Percentiles rank a stretch among this genome's conserved stretches.
Evolutionary conservation across 1,140 invertebrate species (phyloP).

Genomic region (Brachystomella parvula): DNA sequence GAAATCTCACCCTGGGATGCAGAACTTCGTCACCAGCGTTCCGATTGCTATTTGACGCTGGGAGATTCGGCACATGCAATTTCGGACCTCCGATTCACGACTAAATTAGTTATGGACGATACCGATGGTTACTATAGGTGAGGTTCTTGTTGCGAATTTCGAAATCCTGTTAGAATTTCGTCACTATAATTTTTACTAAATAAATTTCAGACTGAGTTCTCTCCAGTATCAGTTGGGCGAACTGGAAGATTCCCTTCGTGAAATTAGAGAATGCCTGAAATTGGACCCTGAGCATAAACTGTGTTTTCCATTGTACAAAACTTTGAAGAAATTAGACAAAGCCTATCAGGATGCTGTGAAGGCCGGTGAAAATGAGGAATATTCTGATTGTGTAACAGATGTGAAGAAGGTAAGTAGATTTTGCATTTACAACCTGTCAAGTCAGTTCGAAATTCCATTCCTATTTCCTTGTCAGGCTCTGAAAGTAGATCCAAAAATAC

Average conservation of each 20-base stretch:
- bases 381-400: constrained; percentile 63
- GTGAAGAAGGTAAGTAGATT: constrained; percentile 53
- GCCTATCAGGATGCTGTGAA: constrained; percentile 62
- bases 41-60: constrained; percentile 69
- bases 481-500: constrained; percentile 52
- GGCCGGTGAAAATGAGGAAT: constrained; percentile 51
- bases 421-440: neutral
- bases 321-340: constrained; percentile 91
- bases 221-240: constrained; percentile 86
- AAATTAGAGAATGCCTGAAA: constrained; percentile 94
- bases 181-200: neutral
- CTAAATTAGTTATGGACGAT: constrained; percentile 83
- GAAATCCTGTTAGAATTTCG: neutral
- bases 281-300: constrained; percentile 94
- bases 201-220: constrained; percentile 51
- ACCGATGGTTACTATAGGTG: constrained; percentile 69
- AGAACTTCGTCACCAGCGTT: constrained; percentile 70
- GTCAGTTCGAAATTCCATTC: neutral
- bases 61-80: constrained; percentile 82
- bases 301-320: constrained; percentile 95
- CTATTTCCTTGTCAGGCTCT: constrained; percentile 45
- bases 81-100: constrained; percentile 78
- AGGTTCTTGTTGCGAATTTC: constrained; percentile 39
- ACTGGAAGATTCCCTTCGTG: constrained; percentile 78
- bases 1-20: constrained; percentile 87